Evolutionary conservation across 2,797 vertebrate species (phyloP), one percentile per base, ranked within the genome.

Genomic region (Syndactyla subalaris): DNA sequence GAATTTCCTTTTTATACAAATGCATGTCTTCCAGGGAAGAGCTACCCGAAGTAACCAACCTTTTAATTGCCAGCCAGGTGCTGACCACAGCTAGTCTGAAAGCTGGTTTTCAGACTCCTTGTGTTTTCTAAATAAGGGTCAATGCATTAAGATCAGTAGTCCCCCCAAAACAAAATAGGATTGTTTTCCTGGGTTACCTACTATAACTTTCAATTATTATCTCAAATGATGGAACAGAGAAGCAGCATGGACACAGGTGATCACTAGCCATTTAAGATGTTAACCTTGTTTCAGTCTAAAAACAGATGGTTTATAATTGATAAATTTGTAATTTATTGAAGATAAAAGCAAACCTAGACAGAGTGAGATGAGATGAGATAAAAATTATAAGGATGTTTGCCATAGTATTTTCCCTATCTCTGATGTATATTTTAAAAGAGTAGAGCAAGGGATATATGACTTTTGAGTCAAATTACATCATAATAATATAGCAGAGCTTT

Each of bases 311-410:
- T 81, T 85, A 32, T 14, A 54, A 61, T 80, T n/a, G n/a, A 71
- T 83, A 63, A 62, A 86, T 73, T 36, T 82, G 22, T 68, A 34
- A 71, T 92, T 91, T 92, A 61, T 86, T 90, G 79, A 68, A 70
- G 19, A 82, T 54, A 86, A 55, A 92, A 76, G 18, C 3, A 59
- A 46, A 21, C 9, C 3, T 65, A 32, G 29, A 80, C 80, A 36
- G 5, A 8, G 21, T 55, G 14, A 51, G 48, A 46, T 43, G 41
- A 88, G 6, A 30, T 24, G 14, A 62, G 12, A 24, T 39, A 34
- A 77, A 79, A 84, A 55, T 24, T 0, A 43, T 41, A 5, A 72
- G 7, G 4, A 23, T 45, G 2, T 61, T 89, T 88, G 12, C 21
- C 7, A 51, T 55, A 34, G 6, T 29, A 26, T 45, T 93, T 59